Percentiles rank a stretch among this genome's conserved stretches.
These are phyloP conservation scores for Bagarius yarrelli DNA, from an alignment of 2,113 vertebrate genomes.

Conservation along the genomic window DNA sequence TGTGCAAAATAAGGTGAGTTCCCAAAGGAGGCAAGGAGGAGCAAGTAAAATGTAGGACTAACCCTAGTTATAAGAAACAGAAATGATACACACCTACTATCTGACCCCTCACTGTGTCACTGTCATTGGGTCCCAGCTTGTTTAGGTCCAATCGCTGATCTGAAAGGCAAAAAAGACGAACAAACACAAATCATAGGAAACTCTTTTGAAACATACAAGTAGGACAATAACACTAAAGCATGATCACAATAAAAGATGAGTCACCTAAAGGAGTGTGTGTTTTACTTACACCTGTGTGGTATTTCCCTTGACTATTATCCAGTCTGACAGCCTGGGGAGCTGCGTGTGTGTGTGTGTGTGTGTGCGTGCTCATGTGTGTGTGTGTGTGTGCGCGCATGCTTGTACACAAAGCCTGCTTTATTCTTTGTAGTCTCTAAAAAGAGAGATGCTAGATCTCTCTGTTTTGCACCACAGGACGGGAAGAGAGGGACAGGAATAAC, in stretches of 20 bases:
- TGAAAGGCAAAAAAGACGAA: constrained; percentile 53
- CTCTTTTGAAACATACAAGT: neutral
- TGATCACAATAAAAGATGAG: neutral
- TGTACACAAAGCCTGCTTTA: constrained; percentile 70
- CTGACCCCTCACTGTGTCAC: constrained; percentile 95
- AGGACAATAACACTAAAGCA: neutral
- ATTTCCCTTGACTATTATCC: neutral
- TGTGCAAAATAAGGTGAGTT: neutral
- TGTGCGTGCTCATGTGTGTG: constrained; percentile 16
- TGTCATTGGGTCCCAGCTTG: constrained; percentile 97
- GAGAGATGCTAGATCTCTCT: constrained; percentile 48
- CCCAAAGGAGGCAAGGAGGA: neutral
- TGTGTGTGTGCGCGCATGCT: constrained; percentile 3
- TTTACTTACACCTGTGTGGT: neutral
- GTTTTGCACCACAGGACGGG: constrained; percentile 30
- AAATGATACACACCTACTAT: constrained; percentile 86
- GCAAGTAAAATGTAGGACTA: neutral
- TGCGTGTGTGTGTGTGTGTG: neutral
- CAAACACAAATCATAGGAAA: neutral
- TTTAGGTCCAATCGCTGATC: constrained; percentile 97
- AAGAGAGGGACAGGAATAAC: constrained; percentile 55
- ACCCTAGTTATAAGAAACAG: neutral
- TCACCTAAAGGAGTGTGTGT: neutral
- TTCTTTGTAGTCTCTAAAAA: constrained; percentile 64
- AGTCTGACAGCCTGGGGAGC: constrained; percentile 2